Percentiles rank a stretch among this genome's conserved stretches.
Evolutionary conservation across 2,797 vertebrate species (phyloP).

Genomic region (Adrianichthys oophorus): DNA sequence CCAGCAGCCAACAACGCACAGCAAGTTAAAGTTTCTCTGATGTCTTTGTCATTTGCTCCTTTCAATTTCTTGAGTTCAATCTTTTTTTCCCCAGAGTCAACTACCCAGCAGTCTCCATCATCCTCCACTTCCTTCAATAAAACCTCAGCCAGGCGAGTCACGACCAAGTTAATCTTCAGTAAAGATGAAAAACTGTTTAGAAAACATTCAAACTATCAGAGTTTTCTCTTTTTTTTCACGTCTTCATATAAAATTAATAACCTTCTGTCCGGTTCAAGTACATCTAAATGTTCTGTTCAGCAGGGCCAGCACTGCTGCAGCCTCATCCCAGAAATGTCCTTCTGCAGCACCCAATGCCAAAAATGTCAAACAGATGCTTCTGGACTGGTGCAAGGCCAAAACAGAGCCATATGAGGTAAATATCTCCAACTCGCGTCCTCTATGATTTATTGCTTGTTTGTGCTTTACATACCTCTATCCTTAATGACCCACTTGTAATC

Average conservation of each 20-base stretch:
- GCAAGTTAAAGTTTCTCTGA: conserved; percentile 21
- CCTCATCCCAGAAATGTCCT: conserved; percentile 77
- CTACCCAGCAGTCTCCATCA: conserved; percentile 67
- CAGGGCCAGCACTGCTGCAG: conserved; percentile 57
- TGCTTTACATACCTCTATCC: conserved; percentile 41
- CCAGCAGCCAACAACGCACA: conserved; percentile 68
- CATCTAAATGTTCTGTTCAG: conserved; percentile 60
- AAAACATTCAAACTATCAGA: no score
- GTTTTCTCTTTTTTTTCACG: no score
- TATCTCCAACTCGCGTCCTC: conserved; percentile 23
- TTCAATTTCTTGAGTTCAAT: not conserved
- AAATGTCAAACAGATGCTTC: conserved; percentile 98
- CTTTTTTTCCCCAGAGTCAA: conserved; percentile 45
- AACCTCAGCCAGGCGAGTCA: conserved; percentile 83
- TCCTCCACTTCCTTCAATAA: conserved; percentile 75
- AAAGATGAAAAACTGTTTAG: no score
- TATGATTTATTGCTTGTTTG: conserved; percentile 33
- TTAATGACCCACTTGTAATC: conserved; percentile 6
- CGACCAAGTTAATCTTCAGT: not conserved
- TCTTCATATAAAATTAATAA: no score
- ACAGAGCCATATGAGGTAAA: conserved; percentile 94
- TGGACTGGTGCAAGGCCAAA: conserved; percentile 98
- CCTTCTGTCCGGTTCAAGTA: not conserved
- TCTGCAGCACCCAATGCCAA: conserved; percentile 86
- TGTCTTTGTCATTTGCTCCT: not conserved